Evolutionary conservation across 2,797 vertebrate genomes (phyloP).

Genomic region (Prunella strophiata): DNA sequence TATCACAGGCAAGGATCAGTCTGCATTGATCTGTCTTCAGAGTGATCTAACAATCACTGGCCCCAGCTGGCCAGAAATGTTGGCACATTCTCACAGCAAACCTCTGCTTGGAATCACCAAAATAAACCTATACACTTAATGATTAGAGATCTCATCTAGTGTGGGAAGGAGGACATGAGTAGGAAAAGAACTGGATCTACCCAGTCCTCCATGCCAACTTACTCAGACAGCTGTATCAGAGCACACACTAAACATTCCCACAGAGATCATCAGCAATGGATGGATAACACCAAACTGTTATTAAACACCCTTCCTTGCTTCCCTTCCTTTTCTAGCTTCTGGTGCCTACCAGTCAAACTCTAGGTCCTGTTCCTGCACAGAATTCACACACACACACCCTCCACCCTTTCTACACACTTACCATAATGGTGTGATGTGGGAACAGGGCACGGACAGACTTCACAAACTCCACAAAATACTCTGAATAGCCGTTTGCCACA

Average conservation of each 20-base stretch:
- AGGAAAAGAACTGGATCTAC: background rate
- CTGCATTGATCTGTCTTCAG: background rate
- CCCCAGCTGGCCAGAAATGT: background rate
- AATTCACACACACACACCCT: background rate
- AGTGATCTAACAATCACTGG: background rate
- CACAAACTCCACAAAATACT: conserved; percentile 97
- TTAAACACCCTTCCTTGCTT: background rate
- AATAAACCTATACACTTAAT: background rate
- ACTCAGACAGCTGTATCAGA: background rate
- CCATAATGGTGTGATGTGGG: conserved; percentile 97
- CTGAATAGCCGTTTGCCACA: conserved; percentile 97
- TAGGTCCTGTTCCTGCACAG: background rate
- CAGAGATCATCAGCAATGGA: background rate
- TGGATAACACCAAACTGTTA: background rate
- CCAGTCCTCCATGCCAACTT: background rate
- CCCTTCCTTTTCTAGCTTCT: background rate
- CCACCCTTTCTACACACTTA: conserved; percentile 68
- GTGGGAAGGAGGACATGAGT: background rate
- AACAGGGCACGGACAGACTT: conserved; percentile 90
- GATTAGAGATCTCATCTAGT: background rate
- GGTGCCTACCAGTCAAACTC: background rate
- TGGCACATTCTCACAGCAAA: background rate
- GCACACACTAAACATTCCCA: background rate
- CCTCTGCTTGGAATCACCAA: background rate
- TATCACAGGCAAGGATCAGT: background rate